Conservation (phyloP, 30 jellyfish, hydroid and myxozoan species). For the Aurelia sp. region DNA sequence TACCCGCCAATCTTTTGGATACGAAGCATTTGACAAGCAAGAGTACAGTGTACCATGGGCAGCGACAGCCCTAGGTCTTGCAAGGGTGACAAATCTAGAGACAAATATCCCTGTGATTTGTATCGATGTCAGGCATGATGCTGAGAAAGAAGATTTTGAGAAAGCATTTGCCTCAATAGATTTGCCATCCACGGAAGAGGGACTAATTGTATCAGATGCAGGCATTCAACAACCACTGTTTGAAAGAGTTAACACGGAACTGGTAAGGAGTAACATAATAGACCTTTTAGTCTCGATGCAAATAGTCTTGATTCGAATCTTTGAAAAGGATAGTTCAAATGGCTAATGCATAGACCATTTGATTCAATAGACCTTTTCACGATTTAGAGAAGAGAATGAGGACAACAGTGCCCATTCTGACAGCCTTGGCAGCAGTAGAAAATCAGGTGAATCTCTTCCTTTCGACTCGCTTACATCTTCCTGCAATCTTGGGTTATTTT, state of each 20-base stretch:
- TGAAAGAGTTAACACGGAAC: conserved; percentile 25
- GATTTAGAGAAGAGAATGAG: too few species aligned
- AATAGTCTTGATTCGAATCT: too few species aligned
- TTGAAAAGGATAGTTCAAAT: too few species aligned
- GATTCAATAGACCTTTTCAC: too few species aligned
- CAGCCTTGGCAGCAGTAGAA: too few species aligned
- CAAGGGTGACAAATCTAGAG: conserved; percentile 67
- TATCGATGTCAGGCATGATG: conserved; percentile 29
- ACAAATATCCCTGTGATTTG: conserved; percentile 52
- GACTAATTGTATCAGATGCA: conserved; percentile 20
- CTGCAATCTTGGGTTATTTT: too few species aligned
- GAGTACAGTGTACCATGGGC: conserved; percentile 62
- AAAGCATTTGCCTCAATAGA: conserved; percentile 17
- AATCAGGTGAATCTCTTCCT: too few species aligned
- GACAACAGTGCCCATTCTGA: too few species aligned
- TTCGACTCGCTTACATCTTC: too few species aligned
- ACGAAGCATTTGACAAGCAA: conserved; percentile 3
- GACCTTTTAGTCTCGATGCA: too few species aligned
- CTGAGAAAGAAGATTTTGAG: conserved; percentile 47
- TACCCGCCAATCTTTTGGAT: conserved; percentile 24
- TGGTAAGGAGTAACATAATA: neutral
- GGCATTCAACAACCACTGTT: conserved; percentile 19
- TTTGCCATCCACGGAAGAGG: conserved; percentile 47
- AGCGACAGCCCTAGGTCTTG: conserved; percentile 65
- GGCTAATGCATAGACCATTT: too few species aligned